These are phyloP conservation scores for Myopa testacea DNA, from an alignment of 2,888 invertebrate genomes.

Conservation along the genomic window DNA sequence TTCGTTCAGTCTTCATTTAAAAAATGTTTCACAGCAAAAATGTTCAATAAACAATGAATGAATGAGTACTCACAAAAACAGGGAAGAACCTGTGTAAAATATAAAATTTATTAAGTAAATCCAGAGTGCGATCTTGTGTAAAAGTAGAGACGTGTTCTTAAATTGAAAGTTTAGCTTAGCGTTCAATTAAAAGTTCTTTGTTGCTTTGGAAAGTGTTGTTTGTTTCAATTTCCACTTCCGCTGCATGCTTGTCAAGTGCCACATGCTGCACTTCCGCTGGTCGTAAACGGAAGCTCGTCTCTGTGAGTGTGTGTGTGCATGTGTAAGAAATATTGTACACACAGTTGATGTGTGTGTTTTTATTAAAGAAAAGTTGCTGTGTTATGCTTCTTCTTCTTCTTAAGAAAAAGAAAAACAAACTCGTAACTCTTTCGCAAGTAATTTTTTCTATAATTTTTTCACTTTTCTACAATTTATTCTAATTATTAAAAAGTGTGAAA, in stretches of 20 bases:
- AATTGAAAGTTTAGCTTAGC: not conserved
- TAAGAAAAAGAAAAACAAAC: too few species aligned
- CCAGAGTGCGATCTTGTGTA: not conserved
- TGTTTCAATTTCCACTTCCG: slow-evolving; percentile 50
- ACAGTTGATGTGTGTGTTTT: not conserved
- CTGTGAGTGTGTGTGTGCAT: slow-evolving; percentile 12
- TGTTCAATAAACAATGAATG: not conserved
- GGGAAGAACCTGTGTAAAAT: not conserved
- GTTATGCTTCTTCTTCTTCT: too few species aligned
- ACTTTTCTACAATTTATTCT: too few species aligned
- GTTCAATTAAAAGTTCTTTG: not conserved
- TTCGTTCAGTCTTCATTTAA: too few species aligned
- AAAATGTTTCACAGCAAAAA: too few species aligned
- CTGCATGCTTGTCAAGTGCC: slow-evolving; percentile 23
- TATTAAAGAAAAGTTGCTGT: not conserved
- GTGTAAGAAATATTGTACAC: not conserved
- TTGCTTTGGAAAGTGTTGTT: slow-evolving; percentile 22
- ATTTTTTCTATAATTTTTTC: too few species aligned
- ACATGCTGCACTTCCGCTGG: slow-evolving; percentile 21
- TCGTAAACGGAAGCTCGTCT: not conserved
- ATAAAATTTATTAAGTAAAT: not conserved
- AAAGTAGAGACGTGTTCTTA: not conserved
- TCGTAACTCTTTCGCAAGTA: not conserved
- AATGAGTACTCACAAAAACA: too few species aligned
- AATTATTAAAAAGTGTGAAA: not conserved